Evolutionary conservation across 2,888 invertebrate genomes (phyloP).

Genomic region (Cephus sareptanus): DNA sequence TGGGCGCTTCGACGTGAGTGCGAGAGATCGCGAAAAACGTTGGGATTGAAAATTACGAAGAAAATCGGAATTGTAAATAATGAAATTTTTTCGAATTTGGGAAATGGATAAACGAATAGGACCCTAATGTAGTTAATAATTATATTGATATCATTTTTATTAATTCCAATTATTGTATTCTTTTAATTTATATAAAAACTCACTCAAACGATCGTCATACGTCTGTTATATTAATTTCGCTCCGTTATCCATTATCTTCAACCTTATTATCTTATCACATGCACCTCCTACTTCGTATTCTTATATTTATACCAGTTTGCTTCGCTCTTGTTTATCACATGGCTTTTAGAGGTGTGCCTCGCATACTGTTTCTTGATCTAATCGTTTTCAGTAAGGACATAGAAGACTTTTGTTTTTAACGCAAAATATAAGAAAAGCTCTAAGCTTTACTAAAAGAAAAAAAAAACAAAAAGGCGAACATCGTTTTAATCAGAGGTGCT

Average conservation of each 20-base stretch:
- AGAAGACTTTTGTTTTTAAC: not conserved
- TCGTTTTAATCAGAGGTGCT: not conserved
- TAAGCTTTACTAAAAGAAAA: not conserved
- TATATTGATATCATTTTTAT: slow-evolving; percentile 41
- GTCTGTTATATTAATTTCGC: not conserved
- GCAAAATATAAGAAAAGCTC: not conserved
- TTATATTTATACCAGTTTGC: not conserved
- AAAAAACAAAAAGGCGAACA: not conserved
- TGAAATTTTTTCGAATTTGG: slow-evolving; percentile 29
- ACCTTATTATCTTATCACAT: not conserved
- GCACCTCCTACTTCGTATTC: not conserved
- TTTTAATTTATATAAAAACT: slow-evolving; percentile 27
- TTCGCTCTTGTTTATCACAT: not conserved
- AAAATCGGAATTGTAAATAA: slow-evolving; percentile 36
- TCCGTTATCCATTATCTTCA: not conserved
- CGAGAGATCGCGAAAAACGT: not conserved
- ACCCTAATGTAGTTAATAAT: slow-evolving; percentile 37
- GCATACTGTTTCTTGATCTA: not conserved
- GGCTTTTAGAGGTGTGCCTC: not conserved
- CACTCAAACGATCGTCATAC: slow-evolving; percentile 18
- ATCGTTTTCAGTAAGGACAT: not conserved
- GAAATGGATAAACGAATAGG: slow-evolving; percentile 29
- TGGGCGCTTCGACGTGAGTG: not conserved
- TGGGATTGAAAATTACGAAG: not conserved
- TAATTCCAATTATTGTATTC: slow-evolving; percentile 33